A percentile compares a stretch with the other conserved stretches of the same genome.
phyloP scores from a whole-genome alignment of 2,797 vertebrate species.

The Myotis daubentonii region DNA sequence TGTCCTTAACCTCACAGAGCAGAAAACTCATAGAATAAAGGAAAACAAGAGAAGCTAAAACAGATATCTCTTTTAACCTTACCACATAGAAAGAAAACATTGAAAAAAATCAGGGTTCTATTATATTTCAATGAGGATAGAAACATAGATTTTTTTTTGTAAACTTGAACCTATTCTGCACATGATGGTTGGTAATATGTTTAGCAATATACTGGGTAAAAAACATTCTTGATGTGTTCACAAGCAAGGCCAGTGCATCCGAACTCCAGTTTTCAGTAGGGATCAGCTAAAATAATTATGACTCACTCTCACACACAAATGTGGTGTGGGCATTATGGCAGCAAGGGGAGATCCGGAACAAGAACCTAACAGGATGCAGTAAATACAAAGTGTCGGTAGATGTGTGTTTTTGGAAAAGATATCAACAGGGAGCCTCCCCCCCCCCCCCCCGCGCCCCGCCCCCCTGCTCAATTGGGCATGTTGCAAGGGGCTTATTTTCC shows the following conservation, averaged over 20 bases:
- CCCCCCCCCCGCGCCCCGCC: too few relatives aligned
- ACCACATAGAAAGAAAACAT: neutral
- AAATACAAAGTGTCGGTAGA: neutral
- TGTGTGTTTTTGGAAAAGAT: neutral
- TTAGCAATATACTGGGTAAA: neutral
- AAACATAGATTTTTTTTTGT: neutral
- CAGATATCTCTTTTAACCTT: neutral
- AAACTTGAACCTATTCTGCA: neutral
- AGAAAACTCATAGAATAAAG: neutral
- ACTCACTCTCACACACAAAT: neutral
- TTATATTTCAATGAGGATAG: neutral
- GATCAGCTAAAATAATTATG: neutral
- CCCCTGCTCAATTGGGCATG: neutral
- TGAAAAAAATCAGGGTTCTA: neutral
- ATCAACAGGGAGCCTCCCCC: accelerated
- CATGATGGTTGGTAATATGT: neutral
- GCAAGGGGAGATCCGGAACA: neutral
- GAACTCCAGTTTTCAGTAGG: neutral
- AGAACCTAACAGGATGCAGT: neutral
- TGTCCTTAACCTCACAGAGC: neutral
- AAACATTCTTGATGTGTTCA: neutral
- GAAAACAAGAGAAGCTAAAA: neutral
- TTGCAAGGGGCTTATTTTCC: neutral
- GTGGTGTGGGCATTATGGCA: neutral
- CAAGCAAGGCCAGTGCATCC: neutral